phyloP scores from a whole-genome alignment of 2,113 vertebrate species.

The Rhadina sibilatrix region DNA sequence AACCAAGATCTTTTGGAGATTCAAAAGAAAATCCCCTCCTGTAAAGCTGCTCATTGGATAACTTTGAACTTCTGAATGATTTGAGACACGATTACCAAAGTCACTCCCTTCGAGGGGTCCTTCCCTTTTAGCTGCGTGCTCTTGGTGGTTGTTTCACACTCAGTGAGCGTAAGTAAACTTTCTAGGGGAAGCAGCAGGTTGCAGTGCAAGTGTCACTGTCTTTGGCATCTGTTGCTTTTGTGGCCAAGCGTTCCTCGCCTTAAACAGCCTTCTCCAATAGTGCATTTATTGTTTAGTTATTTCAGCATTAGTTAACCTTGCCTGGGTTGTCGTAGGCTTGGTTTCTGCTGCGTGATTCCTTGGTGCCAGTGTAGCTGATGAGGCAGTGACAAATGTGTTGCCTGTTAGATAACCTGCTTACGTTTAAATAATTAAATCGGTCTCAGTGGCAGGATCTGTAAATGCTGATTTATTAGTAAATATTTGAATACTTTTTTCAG shows the following conservation, averaged over 20 bases:
- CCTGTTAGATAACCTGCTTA: not conserved
- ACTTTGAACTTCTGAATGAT: not conserved
- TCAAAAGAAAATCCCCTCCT: not conserved
- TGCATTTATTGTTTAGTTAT: not conserved
- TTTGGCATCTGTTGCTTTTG: not conserved
- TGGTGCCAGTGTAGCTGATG: not conserved
- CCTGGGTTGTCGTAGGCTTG: not conserved
- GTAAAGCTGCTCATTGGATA: not conserved
- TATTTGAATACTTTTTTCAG: not conserved
- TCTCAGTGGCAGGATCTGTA: not conserved
- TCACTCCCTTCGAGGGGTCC: not conserved
- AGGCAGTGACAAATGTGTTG: not conserved
- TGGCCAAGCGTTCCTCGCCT: not conserved
- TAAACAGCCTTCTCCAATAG: not conserved
- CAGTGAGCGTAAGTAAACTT: not conserved
- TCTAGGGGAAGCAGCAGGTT: not conserved
- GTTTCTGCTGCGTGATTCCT: not conserved
- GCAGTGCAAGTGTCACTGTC: not conserved
- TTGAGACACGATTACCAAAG: not conserved
- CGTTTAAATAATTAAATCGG: not conserved
- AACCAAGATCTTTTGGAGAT: not conserved
- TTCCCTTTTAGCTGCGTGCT: not conserved
- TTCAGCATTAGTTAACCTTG: not conserved
- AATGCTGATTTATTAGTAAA: not conserved
- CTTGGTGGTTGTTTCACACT: rapidly evolving